Base-by-base conservation (phyloP, 1,140 invertebrate species). In the Nebria ingens region DNA sequence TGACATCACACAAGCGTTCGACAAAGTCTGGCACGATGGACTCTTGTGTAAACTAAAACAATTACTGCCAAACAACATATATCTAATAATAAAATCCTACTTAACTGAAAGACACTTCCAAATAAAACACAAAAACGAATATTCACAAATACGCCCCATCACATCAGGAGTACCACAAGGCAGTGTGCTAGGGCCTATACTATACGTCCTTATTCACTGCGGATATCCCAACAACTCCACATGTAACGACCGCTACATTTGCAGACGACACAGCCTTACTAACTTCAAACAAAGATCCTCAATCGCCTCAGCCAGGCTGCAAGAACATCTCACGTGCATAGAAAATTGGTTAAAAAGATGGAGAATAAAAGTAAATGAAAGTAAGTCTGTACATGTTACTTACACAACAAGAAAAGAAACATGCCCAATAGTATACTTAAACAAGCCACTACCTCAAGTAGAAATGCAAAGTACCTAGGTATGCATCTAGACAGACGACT, bases 1-100 rank as follows among this genome's bases (percentile, higher is more conserved):
- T 13, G 67, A 67, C 34, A 60, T 68, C 4, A 49, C 57, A n/a
- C 65, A 68, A 58, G 66, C 64, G 9, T 70, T 68, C 40, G 64
- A 69, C 53, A 62, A 58, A 50, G 64, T 70, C 0, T 70, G 68
- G 68, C 66, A 71, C 25, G 53, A 63, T 20, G 68, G 65, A 6
- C 53, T 68, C n/a, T n/a, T n/a, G 67, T 6, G 65, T 58, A 71
- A 68, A 56, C 50, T 65, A 22, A 62, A 61, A 54, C 40, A 49
- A 11, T 0, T 19, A 15, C 45, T 61, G 11, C 56, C 58, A 45
- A 21, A 20, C 29, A 21, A 50, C 25, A 20, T 53, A 21, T 53
- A 52, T 19, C 2, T 55, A n/a, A 20, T 60, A 38, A 13, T 58
- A 13, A 58, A 56, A 51, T 53, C 59, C 13, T 60, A 60, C 42